Evolutionary conservation across 2,113 vertebrate species (phyloP).

Genomic region (Orientallactaga bullata): DNA sequence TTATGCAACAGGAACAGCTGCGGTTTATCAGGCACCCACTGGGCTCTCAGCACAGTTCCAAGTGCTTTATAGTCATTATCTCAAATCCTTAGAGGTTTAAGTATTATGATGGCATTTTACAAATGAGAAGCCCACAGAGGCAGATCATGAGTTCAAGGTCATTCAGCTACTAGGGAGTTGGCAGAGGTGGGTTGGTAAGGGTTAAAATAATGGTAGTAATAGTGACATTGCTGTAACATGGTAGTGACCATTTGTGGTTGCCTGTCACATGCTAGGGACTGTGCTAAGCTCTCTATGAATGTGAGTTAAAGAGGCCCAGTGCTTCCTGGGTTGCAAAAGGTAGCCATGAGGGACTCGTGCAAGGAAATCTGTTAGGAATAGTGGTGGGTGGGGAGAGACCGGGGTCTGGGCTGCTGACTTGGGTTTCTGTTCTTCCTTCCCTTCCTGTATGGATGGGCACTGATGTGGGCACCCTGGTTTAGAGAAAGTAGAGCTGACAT

Average conservation of each 20-base stretch:
- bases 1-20: conserved; percentile 75
- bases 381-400: background rate
- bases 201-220: background rate
- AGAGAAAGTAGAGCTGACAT: background rate
- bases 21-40: conserved; percentile 62
- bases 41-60: conserved; percentile 60
- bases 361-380: background rate
- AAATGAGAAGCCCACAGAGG: conserved; percentile 64
- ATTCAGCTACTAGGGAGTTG: background rate
- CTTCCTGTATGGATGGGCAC: background rate
- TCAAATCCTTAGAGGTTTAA: conserved; percentile 52
- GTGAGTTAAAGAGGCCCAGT: background rate
- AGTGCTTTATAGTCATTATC: conserved; percentile 68
- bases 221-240: too few species aligned
- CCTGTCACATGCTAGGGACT: background rate
- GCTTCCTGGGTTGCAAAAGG: background rate
- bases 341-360: fast-evolving
- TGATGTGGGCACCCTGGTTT: background rate
- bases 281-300: background rate
- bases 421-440: background rate
- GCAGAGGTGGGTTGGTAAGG: background rate
- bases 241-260: background rate
- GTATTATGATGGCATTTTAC: conserved; percentile 51
- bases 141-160: conserved; percentile 61
- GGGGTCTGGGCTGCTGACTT: background rate